Evolutionary conservation across 2,113 vertebrate species (phyloP).

Genomic region (Gymnocephalus cernua): DNA sequence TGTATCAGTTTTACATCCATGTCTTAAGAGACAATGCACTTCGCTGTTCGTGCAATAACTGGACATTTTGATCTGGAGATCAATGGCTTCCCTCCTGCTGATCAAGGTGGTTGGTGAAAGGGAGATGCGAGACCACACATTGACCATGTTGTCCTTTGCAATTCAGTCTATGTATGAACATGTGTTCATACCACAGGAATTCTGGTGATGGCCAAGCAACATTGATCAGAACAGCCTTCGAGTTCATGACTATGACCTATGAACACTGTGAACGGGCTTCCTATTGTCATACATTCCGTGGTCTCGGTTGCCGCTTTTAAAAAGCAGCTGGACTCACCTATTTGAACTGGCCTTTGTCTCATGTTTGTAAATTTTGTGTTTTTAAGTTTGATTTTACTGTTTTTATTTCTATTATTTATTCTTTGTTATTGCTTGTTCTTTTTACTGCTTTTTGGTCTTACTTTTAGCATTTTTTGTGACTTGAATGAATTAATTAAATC

Average conservation of each 20-base stretch:
- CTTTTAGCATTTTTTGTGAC: too few species aligned
- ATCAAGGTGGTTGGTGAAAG: constrained; percentile 9
- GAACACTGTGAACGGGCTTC: neutral
- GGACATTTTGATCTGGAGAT: constrained; percentile 52
- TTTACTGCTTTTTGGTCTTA: too few species aligned
- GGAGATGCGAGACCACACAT: constrained; percentile 1
- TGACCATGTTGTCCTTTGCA: constrained; percentile 9
- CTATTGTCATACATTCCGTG: too few species aligned
- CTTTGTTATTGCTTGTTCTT: too few species aligned
- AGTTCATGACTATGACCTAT: neutral
- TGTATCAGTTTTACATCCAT: constrained; percentile 52
- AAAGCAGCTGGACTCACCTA: too few species aligned
- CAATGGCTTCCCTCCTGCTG: constrained; percentile 34
- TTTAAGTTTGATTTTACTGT: neutral
- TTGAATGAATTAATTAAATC: too few species aligned
- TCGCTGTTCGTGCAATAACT: constrained; percentile 52
- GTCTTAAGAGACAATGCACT: constrained; percentile 10
- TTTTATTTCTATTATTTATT: too few species aligned
- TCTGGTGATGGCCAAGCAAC: neutral
- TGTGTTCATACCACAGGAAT: neutral
- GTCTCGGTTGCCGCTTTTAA: too few species aligned
- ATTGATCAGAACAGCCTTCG: neutral
- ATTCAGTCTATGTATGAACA: neutral
- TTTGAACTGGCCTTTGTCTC: too few species aligned
- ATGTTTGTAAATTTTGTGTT: neutral